phyloP scores from a whole-genome alignment of 2,113 vertebrate genomes.

The Melanocharis versteri region DNA sequence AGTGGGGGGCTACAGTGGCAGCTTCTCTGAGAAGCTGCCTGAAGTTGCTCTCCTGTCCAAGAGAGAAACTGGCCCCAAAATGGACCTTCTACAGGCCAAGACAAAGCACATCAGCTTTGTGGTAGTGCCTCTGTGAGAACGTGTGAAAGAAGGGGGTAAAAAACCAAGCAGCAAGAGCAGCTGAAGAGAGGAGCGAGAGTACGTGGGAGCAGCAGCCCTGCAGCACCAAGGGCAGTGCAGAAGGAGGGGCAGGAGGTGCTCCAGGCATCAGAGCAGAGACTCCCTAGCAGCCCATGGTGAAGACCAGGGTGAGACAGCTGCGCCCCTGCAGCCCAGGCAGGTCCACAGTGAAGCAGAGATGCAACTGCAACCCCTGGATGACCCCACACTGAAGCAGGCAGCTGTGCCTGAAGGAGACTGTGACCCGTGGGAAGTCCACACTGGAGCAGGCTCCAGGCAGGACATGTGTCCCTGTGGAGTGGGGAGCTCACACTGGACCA shows the following conservation, averaged over 20 bases:
- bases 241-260: not conserved
- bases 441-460: not conserved
- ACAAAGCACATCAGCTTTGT: no score
- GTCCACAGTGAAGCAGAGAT: not conserved
- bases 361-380: not conserved
- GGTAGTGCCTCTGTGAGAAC: not conserved
- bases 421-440: no score
- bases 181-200: not conserved
- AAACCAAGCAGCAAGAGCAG: not conserved
- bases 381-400: not conserved
- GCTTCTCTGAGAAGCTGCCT: not conserved
- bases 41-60: not conserved
- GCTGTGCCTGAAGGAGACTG: not conserved
- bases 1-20: fast-evolving
- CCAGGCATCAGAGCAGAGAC: not conserved
- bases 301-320: not conserved
- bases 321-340: not conserved
- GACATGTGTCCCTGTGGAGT: no score
- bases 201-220: no score
- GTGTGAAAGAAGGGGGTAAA: not conserved
- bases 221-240: not conserved
- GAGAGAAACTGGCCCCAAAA: not conserved
- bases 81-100: not conserved
- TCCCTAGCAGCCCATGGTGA: not conserved
- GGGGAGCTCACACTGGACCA: not conserved